Evolutionary conservation across 2,888 invertebrate genomes (phyloP).

Genomic region (Hydrotaea diabolus): DNA sequence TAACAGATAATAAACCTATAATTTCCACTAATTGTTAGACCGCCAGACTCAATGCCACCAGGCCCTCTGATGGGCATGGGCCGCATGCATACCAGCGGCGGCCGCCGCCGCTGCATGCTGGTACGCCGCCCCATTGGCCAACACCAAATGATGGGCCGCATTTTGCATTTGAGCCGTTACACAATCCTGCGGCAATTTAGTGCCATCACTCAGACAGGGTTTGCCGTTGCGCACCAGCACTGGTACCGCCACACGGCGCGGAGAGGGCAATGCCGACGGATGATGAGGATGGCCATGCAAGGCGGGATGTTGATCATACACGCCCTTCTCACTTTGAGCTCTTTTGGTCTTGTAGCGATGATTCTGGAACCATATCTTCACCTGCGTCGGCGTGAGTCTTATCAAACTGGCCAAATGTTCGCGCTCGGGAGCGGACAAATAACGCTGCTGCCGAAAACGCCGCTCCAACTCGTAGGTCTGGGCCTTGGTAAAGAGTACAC

Average conservation of each 20-base stretch:
- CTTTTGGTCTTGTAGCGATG: constrained; percentile 99
- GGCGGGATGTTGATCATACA: constrained; percentile 83
- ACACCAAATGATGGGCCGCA: constrained; percentile 79
- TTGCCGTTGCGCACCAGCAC: constrained; percentile 97
- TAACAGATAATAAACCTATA: constrained; percentile 27
- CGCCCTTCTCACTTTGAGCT: constrained; percentile 96
- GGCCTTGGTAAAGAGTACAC: constrained; percentile 98
- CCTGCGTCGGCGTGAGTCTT: constrained; percentile 97
- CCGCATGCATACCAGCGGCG: constrained; percentile 79
- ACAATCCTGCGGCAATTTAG: constrained; percentile 81
- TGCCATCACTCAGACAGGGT: constrained; percentile 87
- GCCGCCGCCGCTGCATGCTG: constrained; percentile 78
- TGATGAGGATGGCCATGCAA: constrained; percentile 76
- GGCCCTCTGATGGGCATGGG: constrained; percentile 74
- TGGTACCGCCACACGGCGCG: constrained; percentile 95
- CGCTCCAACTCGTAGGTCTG: constrained; percentile 98
- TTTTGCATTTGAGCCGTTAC: constrained; percentile 75
- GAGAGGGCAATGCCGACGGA: constrained; percentile 87
- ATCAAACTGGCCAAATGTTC: constrained; percentile 98
- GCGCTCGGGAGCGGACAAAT: constrained; percentile 97
- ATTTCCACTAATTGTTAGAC: constrained; percentile 19
- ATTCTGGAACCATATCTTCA: constrained; percentile 99
- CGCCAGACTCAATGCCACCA: constrained; percentile 75
- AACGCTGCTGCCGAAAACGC: constrained; percentile 96
- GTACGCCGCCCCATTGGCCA: constrained; percentile 79